Conservation (phyloP, 1,140 invertebrate genomes). For the Monomorium pharaonis region DNA sequence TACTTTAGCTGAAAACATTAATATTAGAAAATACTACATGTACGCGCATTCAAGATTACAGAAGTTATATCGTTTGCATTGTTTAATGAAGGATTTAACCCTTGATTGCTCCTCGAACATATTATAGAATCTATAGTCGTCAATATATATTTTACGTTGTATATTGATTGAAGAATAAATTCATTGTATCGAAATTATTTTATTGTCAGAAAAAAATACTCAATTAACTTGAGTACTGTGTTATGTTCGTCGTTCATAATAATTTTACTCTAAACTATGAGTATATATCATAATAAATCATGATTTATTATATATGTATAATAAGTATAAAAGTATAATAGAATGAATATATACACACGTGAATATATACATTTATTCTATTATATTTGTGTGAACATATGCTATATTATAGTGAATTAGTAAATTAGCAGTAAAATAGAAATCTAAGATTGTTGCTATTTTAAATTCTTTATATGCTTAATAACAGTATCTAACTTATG, state of each 20-base stretch:
- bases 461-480: background rate
- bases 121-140: conserved; percentile 40
- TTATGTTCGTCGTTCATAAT: conserved; percentile 41
- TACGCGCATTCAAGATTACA: conserved; percentile 58
- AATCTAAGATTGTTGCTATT: conserved; percentile 6
- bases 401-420: conserved; percentile 27
- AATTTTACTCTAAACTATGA: conserved; percentile 46
- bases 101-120: conserved; percentile 67
- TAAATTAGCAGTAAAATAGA: conserved; percentile 33
- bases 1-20: conserved; percentile 67
- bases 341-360: background rate
- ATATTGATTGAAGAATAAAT: conserved; percentile 36
- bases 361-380: conserved; percentile 26
- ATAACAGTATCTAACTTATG: background rate
- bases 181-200: conserved; percentile 53
- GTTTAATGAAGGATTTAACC: conserved; percentile 67
- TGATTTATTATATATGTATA: conserved; percentile 2
- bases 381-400: background rate
- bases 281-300: conserved; percentile 27
- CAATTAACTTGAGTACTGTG: conserved; percentile 36
- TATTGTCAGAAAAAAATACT: conserved; percentile 54
- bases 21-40: conserved; percentile 67
- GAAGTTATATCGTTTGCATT: conserved; percentile 67
- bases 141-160: conserved; percentile 40
- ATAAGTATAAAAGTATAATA: conserved; percentile 6